Evolutionary conservation across 2,797 vertebrate species (phyloP).

Genomic region (Gobionotothen gibberifrons): DNA sequence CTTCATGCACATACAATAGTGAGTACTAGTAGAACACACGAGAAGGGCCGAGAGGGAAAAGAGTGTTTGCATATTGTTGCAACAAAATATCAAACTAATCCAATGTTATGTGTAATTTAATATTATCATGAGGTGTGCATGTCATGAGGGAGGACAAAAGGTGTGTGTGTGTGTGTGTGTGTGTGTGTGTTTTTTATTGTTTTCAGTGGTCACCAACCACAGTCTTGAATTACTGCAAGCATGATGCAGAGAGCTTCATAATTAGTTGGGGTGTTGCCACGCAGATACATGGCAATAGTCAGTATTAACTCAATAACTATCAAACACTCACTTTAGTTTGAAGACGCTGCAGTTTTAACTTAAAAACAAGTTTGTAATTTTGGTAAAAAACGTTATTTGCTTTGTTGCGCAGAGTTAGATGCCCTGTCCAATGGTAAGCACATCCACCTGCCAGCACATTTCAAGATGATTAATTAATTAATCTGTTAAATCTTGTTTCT

Average conservation of each 20-base stretch:
- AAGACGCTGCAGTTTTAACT: neutral
- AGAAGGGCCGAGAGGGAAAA: neutral
- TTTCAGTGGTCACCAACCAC: slow-evolving; percentile 1
- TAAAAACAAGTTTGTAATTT: neutral
- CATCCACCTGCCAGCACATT: too few species aligned
- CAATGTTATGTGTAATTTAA: neutral
- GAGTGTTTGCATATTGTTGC: neutral
- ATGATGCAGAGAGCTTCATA: neutral
- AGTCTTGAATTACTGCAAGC: neutral
- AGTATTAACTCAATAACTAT: neutral
- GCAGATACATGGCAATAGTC: neutral
- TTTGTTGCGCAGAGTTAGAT: neutral
- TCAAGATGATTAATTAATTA: too few species aligned
- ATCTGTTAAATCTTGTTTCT: too few species aligned
- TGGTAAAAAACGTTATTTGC: neutral
- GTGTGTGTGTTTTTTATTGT: slow-evolving; percentile 1
- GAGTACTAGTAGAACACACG: slow-evolving; percentile 3
- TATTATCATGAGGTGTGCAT: neutral
- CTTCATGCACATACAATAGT: slow-evolving; percentile 27
- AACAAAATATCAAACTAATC: neutral
- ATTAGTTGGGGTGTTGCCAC: neutral
- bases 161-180: neutral
- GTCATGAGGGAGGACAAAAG: neutral
- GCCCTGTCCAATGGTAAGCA: too few species aligned
- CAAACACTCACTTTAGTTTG: neutral